These are phyloP conservation scores for Idaea biselata DNA, from an alignment of 2,888 invertebrate species.

Conservation along the genomic window DNA sequence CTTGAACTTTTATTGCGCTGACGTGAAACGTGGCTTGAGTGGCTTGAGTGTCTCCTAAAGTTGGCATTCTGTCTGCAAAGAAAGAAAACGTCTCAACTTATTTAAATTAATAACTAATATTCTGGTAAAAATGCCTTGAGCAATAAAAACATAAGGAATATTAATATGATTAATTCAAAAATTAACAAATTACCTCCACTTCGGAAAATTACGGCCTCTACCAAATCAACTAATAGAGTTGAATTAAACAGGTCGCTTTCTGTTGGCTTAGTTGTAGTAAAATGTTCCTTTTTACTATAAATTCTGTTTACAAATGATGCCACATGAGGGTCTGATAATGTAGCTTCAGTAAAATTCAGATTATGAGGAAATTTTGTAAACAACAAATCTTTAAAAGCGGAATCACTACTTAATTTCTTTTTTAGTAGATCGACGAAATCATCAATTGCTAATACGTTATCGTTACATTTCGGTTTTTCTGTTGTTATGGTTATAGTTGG, in stretches of 20 bases:
- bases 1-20: slow-evolving; percentile 59
- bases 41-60: slow-evolving; percentile 2
- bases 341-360: slow-evolving; percentile 36
- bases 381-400: slow-evolving; percentile 55
- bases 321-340: slow-evolving; percentile 54
- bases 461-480: slow-evolving; percentile 47
- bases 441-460: slow-evolving; percentile 49
- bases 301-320: slow-evolving; percentile 59
- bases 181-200: slow-evolving; percentile 46
- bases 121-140: too few relatives aligned
- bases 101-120: background rate
- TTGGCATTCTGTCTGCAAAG: slow-evolving; percentile 49
- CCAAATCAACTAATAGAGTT: slow-evolving; percentile 66
- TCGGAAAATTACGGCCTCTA: slow-evolving; percentile 72
- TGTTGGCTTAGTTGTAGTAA: slow-evolving; percentile 45
- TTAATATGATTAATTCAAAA: background rate
- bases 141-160: too few relatives aligned
- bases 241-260: slow-evolving; percentile 60
- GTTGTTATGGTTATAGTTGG: slow-evolving; percentile 34
- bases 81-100: background rate
- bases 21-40: slow-evolving; percentile 35
- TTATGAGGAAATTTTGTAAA: slow-evolving; percentile 35
- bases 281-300: slow-evolving; percentile 56
- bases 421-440: slow-evolving; percentile 63
- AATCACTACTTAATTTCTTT: slow-evolving; percentile 60